Base-by-base conservation (phyloP, 1,140 invertebrate genomes). In the Sinonovacula constricta region DNA sequence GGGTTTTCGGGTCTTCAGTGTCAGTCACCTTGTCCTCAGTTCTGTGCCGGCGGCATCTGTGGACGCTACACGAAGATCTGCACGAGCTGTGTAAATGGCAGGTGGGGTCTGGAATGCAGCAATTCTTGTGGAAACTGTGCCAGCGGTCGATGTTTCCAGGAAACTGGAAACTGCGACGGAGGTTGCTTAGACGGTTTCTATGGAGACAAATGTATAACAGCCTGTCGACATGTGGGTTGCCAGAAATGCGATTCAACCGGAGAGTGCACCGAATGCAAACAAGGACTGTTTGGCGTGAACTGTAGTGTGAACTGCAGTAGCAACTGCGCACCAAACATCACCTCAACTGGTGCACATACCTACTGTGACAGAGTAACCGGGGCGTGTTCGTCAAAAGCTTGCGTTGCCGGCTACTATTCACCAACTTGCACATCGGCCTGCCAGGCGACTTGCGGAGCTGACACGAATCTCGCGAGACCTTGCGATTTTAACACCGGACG, bases 101-200 rank as follows among this genome's bases (percentile, higher is more conserved):
- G 1, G 2, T 76, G 72, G 72, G 34, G 24, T 22, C 18, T 1
- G 2, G 10, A n/a, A 3, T 76, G 72, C 30, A 26, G 59, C 18
- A 12, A 30, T 3, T 1, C 10, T 0, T 76, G 72, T 31, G 72
- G 72, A 3, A 15, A 67, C 10, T 76, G 72, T 67, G 18, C 22
- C 28, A 53, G 33, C 26, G n/a, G 30, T 14, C 2, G n/a, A 7
- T 76, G 72, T 67, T 3, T 24, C 4, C 72, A 76, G 72, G 24
- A 39, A 1, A n/a, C 51, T 14, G 63, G 62, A 3, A 30, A 30
- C 1, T 76, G 72, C 28, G 1, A 56, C 2, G 49, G 26, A 14
- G 72, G 65, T 10, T 76, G 72, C 49, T 15, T 28, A 1, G 39
- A 49, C 31, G 72, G 72, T 49, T 76, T 39, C 63, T 65, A 59